phyloP scores from a whole-genome alignment of 2,113 vertebrate genomes.

The Acanthochromis polyacanthus region DNA sequence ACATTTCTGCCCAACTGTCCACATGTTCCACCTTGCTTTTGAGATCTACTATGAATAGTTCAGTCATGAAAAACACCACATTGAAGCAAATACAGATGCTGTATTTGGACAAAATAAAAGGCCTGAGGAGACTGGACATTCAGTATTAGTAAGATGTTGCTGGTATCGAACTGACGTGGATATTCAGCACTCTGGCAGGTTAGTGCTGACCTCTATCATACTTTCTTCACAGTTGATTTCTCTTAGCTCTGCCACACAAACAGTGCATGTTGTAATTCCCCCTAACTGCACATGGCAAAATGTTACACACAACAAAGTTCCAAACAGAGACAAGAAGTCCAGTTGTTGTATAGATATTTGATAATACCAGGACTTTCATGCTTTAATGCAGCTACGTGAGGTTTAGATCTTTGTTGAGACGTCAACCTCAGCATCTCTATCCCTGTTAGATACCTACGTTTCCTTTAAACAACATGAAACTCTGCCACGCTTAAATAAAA shows the following conservation, averaged over 20 bases:
- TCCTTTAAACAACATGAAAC: conserved; percentile 2
- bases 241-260: background rate
- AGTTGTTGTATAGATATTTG: background rate
- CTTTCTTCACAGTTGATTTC: background rate
- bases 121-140: too few species aligned
- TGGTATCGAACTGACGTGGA: background rate
- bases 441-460: background rate
- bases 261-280: background rate
- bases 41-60: background rate
- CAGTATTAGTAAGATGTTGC: background rate
- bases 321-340: background rate
- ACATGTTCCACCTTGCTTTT: background rate
- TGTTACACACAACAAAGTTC: background rate
- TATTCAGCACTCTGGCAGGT: background rate
- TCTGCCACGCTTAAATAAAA: conserved; percentile 35
- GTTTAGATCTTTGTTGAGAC: background rate
- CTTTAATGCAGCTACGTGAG: background rate
- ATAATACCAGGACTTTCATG: background rate
- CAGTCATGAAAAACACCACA: background rate
- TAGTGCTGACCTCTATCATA: background rate
- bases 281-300: background rate
- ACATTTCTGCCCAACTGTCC: background rate
- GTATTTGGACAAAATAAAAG: background rate
- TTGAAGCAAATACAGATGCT: background rate
- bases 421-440: background rate